Evolutionary conservation across 2,797 vertebrate genomes (phyloP).

Genomic region (Notoglanidium macrostoma): DNA sequence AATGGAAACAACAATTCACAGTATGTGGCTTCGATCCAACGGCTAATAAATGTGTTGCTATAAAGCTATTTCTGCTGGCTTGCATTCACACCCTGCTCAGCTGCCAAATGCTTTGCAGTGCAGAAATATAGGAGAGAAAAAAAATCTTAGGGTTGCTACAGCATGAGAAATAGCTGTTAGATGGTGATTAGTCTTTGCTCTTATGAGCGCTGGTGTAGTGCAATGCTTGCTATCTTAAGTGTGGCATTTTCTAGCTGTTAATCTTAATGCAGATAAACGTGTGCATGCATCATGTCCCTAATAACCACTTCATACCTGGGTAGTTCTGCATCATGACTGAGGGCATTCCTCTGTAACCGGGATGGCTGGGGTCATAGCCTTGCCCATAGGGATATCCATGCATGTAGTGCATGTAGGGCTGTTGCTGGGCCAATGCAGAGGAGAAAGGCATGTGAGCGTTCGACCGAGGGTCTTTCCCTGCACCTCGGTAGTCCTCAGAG

Average conservation of each 20-base stretch:
- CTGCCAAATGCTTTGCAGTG: slow-evolving; percentile 34
- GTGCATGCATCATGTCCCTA: neutral
- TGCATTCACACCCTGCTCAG: slow-evolving; percentile 23
- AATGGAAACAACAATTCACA: slow-evolving; percentile 32
- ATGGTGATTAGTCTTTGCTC: slow-evolving; percentile 11
- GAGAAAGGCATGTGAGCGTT: slow-evolving; percentile 88
- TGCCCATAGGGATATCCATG: slow-evolving; percentile 93
- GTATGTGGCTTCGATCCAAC: slow-evolving; percentile 25
- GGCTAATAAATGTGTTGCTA: slow-evolving; percentile 40
- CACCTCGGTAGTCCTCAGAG: slow-evolving; percentile 81
- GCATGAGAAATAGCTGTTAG: slow-evolving; percentile 31
- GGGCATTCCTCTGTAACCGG: slow-evolving; percentile 91
- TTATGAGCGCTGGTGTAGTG: slow-evolving; percentile 12
- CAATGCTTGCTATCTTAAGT: slow-evolving; percentile 13
- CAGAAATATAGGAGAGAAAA: slow-evolving; percentile 3
- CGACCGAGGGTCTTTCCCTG: slow-evolving; percentile 81
- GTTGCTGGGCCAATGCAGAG: slow-evolving; percentile 89
- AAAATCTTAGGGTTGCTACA: slow-evolving; percentile 5
- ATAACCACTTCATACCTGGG: slow-evolving; percentile 77
- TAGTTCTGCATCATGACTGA: slow-evolving; percentile 99
- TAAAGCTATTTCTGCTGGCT: slow-evolving; percentile 41
- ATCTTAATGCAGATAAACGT: neutral
- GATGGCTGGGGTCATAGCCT: slow-evolving; percentile 89
- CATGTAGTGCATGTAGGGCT: slow-evolving; percentile 96
- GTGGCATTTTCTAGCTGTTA: neutral